Percentiles rank a stretch among this genome's conserved stretches.
These are phyloP conservation scores for Macrobrachium rosenbergii DNA, from an alignment of 1,140 invertebrate species.

Conservation along the genomic window DNA sequence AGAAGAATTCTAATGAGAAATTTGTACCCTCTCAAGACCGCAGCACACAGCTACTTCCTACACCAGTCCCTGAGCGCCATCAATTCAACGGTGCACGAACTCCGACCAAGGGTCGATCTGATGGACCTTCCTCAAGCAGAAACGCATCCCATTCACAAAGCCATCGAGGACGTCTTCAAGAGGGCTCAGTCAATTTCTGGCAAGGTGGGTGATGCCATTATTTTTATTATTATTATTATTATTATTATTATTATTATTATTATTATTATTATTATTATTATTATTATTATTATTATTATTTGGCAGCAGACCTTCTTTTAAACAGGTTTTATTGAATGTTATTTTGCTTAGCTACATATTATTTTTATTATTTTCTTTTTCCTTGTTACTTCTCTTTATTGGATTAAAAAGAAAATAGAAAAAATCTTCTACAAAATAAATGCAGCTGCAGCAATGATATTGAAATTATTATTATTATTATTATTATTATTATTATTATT, in stretches of 20 bases:
- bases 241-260: background rate
- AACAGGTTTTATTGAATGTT: too few relatives aligned
- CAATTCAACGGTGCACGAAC: constrained; percentile 77
- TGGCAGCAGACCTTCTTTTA: too few relatives aligned
- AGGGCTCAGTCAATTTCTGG: constrained; percentile 68
- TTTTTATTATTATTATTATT: background rate
- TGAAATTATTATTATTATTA: too few relatives aligned
- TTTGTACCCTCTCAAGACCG: constrained; percentile 71
- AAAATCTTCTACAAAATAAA: too few relatives aligned
- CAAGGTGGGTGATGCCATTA: constrained; percentile 69
- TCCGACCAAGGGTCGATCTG: constrained; percentile 77
- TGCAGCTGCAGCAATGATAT: too few relatives aligned
- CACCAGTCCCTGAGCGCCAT: constrained; percentile 81
- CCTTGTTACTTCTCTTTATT: too few relatives aligned
- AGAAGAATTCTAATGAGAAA: background rate
- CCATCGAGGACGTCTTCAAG: constrained; percentile 75
- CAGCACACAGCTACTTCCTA: constrained; percentile 83
- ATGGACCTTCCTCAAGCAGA: constrained; percentile 79
- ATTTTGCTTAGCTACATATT: too few relatives aligned
- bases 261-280: too few relatives aligned
- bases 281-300: too few relatives aligned
- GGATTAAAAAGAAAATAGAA: too few relatives aligned
- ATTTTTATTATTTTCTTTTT: too few relatives aligned
- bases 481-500: background rate
- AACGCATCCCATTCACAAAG: constrained; percentile 75